Evolutionary conservation across 2,113 vertebrate genomes (phyloP).

Genomic region (Melanerpes aurifrons): DNA sequence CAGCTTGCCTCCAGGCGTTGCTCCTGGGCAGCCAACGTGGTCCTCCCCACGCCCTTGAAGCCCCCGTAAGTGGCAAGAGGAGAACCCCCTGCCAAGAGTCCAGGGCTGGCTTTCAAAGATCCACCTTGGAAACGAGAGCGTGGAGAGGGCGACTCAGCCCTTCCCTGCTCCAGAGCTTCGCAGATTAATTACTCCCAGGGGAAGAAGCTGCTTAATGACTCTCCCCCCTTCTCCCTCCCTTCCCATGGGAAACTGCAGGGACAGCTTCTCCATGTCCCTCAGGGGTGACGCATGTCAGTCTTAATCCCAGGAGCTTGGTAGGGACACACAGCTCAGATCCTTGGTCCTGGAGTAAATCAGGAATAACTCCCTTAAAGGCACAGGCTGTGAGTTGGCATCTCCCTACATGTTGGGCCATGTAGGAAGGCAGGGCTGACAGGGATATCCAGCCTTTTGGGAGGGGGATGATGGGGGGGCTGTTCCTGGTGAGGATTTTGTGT

Average conservation of each 20-base stretch:
- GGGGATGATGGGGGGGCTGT: background rate
- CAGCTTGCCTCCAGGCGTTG: fast-evolving
- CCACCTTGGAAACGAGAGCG: background rate
- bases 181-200: conserved; percentile 30
- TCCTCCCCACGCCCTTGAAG: background rate
- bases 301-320: background rate
- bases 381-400: background rate
- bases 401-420: background rate
- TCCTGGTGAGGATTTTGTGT: background rate
- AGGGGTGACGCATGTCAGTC: background rate
- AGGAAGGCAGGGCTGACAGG: background rate
- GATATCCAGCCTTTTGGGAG: background rate
- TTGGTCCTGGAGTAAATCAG: background rate
- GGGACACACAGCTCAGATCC: background rate
- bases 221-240: background rate
- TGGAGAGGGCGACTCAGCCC: background rate
- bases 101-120: background rate
- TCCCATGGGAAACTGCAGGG: conserved; percentile 29
- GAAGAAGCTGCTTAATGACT: background rate
- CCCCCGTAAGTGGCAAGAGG: fast-evolving
- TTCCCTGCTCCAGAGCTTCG: background rate
- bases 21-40: background rate
- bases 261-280: conserved; percentile 33
- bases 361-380: background rate
- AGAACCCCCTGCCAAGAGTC: fast-evolving